phyloP scores from a whole-genome alignment of 2,888 invertebrate genomes.

The Leptothorax acervorum region DNA sequence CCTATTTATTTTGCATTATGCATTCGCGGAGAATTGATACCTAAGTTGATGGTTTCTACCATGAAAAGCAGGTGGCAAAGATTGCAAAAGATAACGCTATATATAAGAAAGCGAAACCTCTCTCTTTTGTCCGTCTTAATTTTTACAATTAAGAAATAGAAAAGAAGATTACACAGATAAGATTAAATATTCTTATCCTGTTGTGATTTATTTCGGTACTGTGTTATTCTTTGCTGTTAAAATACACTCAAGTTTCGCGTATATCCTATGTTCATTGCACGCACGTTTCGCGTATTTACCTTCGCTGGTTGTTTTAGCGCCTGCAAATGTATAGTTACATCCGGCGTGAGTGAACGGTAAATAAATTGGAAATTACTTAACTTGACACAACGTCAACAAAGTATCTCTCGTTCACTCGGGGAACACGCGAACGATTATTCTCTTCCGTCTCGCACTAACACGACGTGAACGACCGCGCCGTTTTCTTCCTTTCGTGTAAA shows the following conservation, averaged over 20 bases:
- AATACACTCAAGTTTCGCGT: background rate
- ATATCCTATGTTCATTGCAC: background rate
- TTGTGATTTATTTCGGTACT: background rate
- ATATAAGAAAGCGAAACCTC: background rate
- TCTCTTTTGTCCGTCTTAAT: background rate
- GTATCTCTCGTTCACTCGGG: background rate
- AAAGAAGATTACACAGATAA: background rate
- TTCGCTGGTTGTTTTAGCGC: background rate
- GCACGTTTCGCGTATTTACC: background rate
- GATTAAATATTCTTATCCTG: background rate
- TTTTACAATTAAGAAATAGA: background rate
- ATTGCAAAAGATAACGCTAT: background rate
- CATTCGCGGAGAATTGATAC: background rate
- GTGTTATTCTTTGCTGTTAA: background rate
- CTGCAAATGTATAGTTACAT: background rate
- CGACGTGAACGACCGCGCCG: background rate
- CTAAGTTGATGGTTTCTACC: background rate
- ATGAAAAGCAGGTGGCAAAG: background rate
- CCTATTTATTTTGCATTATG: background rate
- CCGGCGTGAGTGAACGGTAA: background rate
- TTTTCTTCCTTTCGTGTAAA: background rate
- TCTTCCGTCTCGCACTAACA: background rate
- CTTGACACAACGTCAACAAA: background rate
- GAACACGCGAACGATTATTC: background rate
- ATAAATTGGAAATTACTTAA: conserved; percentile 20